Conservation (phyloP, 1,140 invertebrate species). For the Calliopsis andreniformis region DNA sequence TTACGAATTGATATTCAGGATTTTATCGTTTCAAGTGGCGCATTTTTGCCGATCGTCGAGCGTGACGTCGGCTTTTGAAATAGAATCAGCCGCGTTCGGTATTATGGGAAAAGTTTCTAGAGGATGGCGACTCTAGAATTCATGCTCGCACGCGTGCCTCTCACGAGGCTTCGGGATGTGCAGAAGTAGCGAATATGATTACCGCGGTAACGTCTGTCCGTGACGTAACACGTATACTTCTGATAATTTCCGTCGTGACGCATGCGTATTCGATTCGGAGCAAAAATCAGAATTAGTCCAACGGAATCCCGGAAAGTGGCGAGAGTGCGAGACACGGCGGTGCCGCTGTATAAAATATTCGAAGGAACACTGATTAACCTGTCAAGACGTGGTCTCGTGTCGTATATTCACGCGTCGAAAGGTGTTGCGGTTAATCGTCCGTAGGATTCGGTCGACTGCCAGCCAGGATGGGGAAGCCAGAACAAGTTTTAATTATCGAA, state of each 20-base stretch:
- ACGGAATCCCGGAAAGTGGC: conserved; percentile 71
- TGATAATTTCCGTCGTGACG: conserved; percentile 75
- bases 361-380: conserved; percentile 39
- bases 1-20: too few species aligned
- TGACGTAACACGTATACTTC: conserved; percentile 68
- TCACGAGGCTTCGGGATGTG: conserved; percentile 11
- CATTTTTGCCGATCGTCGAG: too few species aligned
- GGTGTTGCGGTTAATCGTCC: conserved; percentile 42
- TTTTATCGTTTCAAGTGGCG: too few species aligned
- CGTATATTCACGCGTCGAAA: conserved; percentile 31
- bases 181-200: conserved; percentile 65
- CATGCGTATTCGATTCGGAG: conserved; percentile 74
- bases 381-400: conserved; percentile 52
- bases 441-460: conserved; percentile 35
- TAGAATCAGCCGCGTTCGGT: neutral
- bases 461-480: conserved; percentile 79
- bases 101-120: neutral
- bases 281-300: conserved; percentile 74
- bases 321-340: conserved; percentile 63
- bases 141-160: too few species aligned
- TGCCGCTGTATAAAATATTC: conserved; percentile 58
- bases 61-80: neutral
- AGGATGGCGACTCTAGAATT: too few species aligned
- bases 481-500: conserved; percentile 88
- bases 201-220: conserved; percentile 57